Conservation (phyloP, 2,888 invertebrate genomes). For the Protonemura montana region DNA sequence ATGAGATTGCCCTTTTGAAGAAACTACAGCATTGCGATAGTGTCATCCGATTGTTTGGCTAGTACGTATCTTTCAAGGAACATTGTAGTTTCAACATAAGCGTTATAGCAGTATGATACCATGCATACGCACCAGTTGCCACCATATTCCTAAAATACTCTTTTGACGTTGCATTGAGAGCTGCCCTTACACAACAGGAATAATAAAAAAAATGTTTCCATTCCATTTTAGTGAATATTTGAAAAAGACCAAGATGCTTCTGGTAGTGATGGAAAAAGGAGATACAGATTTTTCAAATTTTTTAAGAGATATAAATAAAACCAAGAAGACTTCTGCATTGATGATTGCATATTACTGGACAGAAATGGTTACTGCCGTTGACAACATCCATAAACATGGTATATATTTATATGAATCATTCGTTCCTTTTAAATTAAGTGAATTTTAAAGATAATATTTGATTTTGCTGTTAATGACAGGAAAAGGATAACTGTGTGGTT, state of each 20-base stretch:
- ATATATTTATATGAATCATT: too few species aligned
- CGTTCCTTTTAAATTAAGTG: too few species aligned
- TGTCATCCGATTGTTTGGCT: constrained; percentile 85
- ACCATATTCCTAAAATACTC: too few species aligned
- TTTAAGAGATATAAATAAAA: constrained; percentile 65
- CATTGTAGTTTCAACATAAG: too few species aligned
- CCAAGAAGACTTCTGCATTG: constrained; percentile 69
- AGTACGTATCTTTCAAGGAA: constrained; percentile 68
- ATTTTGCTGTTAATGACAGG: background rate
- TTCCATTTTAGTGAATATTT: constrained; percentile 84
- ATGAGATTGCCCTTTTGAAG: constrained; percentile 85
- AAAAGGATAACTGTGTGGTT: constrained; percentile 9
- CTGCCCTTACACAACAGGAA: too few species aligned
- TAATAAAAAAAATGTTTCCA: too few species aligned
- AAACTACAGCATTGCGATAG: constrained; percentile 82
- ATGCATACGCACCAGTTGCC: too few species aligned
- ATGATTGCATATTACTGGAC: constrained; percentile 89
- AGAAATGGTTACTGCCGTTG: constrained; percentile 91
- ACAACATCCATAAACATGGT: constrained; percentile 90
- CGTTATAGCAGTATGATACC: too few species aligned
- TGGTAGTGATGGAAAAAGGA: constrained; percentile 92
- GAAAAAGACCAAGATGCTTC: constrained; percentile 69
- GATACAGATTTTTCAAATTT: constrained; percentile 87
- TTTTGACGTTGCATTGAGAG: too few species aligned
- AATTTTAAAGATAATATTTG: background rate